Evolutionary conservation across 2,888 invertebrate species (phyloP).

Genomic region (Eupithecia vulgata): DNA sequence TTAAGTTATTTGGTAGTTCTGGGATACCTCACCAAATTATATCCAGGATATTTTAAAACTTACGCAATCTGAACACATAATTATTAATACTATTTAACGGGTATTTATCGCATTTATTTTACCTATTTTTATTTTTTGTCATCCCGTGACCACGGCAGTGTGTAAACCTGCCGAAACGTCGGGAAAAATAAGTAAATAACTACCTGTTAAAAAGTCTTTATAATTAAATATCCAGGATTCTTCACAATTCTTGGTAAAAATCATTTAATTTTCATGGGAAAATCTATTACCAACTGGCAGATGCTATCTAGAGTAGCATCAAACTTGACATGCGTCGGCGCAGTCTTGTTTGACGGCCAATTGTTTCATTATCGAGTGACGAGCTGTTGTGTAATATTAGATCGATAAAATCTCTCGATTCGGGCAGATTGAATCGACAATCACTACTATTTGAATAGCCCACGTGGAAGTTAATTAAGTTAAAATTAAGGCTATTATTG

Average conservation of each 20-base stretch:
- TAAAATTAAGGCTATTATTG: conserved; percentile 49
- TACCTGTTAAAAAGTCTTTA: too few relatives aligned
- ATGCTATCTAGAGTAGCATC: conserved; percentile 12
- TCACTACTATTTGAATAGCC: conserved; percentile 60
- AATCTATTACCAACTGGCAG: conserved; percentile 2
- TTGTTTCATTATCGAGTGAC: conserved; percentile 67
- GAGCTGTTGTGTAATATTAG: conserved; percentile 73
- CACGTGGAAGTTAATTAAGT: conserved; percentile 62
- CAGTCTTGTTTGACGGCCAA: conserved; percentile 63
- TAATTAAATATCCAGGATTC: neutral
- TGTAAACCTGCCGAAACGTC: too few relatives aligned
- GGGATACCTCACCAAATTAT: neutral
- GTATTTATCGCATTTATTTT: too few relatives aligned
- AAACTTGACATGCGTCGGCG: conserved; percentile 47
- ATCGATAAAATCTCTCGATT: conserved; percentile 68
- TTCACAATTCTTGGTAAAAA: neutral
- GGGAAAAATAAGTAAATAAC: too few relatives aligned
- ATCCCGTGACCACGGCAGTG: too few relatives aligned
- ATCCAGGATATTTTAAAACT: too few relatives aligned
- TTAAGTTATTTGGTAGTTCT: neutral
- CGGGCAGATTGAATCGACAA: conserved; percentile 64
- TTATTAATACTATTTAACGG: too few relatives aligned
- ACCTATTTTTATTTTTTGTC: too few relatives aligned
- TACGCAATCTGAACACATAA: too few relatives aligned
- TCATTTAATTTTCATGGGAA: conserved; percentile 8